Conservation (phyloP, 2,888 invertebrate genomes). For the Zeuzera pyrina region DNA sequence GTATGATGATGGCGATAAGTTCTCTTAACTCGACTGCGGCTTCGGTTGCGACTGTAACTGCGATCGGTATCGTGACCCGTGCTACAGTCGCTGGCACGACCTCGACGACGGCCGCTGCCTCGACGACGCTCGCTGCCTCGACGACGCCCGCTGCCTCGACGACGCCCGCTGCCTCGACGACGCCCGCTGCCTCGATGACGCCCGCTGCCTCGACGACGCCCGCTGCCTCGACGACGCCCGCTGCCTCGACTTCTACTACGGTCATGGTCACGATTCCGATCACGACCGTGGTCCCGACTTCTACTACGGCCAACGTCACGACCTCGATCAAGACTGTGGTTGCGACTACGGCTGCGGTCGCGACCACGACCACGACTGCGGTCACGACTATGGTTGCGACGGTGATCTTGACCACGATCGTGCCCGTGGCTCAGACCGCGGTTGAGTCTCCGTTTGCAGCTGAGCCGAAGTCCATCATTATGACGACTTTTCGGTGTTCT, state of each 20-base stretch:
- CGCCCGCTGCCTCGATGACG: too few relatives aligned
- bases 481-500: too few relatives aligned
- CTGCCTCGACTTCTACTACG: too few relatives aligned
- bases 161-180: background rate
- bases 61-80: background rate
- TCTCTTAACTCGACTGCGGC: too few relatives aligned
- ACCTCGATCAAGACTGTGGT: background rate
- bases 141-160: background rate
- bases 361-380: constrained; percentile 2
- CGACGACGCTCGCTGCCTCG: background rate
- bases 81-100: background rate
- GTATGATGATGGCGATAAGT: too few relatives aligned
- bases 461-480: too few relatives aligned
- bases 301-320: constrained; percentile 3
- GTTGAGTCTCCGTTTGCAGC: too few relatives aligned
- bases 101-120: constrained; percentile 1
- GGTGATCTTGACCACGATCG: constrained; percentile 5
- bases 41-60: background rate
- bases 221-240: too few relatives aligned
- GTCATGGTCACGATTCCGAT: constrained; percentile 3
- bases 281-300: constrained; percentile 3
- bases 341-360: background rate
- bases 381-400: constrained; percentile 5
- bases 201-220: too few relatives aligned
- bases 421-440: constrained; percentile 16